Conservation (phyloP, 2,888 invertebrate genomes). For the Uloborus plumipes region DNA sequence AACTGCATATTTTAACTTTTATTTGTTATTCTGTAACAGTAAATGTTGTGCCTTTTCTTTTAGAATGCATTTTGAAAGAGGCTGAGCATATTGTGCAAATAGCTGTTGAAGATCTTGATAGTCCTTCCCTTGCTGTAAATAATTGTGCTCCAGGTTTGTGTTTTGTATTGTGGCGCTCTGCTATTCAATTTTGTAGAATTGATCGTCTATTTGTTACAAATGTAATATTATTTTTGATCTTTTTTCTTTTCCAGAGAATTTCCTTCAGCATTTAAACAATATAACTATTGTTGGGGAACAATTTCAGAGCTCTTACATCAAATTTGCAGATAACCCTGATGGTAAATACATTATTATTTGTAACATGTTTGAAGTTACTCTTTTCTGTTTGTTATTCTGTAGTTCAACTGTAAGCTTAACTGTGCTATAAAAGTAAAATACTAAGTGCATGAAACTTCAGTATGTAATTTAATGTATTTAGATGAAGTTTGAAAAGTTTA, state of each 20-base stretch:
- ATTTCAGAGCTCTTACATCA: conserved; percentile 41
- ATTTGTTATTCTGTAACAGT: too few relatives aligned
- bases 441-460: not conserved
- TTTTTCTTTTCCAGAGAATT: conserved; percentile 27
- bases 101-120: conserved; percentile 77
- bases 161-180: not conserved
- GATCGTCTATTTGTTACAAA: too few relatives aligned
- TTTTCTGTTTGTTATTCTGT: not conserved
- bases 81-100: conserved; percentile 74
- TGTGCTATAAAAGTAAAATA: not conserved
- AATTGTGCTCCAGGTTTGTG: conserved; percentile 77
- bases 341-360: conserved; percentile 15
- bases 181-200: too few relatives aligned
- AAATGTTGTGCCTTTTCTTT: not conserved
- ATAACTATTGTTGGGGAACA: conserved; percentile 38
- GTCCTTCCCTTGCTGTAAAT: conserved; percentile 78
- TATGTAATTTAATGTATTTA: not conserved
- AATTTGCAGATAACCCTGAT: conserved; percentile 39
- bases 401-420: too few relatives aligned
- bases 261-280: conserved; percentile 45
- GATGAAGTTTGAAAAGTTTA: too few relatives aligned
- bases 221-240: not conserved
- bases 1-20: too few relatives aligned
- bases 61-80: conserved; percentile 73
- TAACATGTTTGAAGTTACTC: not conserved